phyloP scores from a whole-genome alignment of 2,888 invertebrate genomes.

The Phlogophora meticulosa region DNA sequence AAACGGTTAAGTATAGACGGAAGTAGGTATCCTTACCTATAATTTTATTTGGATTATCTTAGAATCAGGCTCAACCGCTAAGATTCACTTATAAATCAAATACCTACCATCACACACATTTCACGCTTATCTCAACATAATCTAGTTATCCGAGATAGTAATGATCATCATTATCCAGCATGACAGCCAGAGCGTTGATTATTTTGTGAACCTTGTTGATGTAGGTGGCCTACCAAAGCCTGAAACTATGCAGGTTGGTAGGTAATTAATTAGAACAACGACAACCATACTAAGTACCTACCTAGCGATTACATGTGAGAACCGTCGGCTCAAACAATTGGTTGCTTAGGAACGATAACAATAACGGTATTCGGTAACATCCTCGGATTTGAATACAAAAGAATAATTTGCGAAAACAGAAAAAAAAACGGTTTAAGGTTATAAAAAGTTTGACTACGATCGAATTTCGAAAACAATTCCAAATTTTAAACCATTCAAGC shows the following conservation, averaged over 20 bases:
- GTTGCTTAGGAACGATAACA: slow-evolving; percentile 52
- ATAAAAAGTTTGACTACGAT: background rate
- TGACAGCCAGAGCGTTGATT: background rate
- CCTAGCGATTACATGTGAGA: slow-evolving; percentile 49
- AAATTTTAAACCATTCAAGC: background rate
- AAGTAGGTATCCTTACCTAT: too few relatives aligned
- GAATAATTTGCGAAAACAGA: background rate
- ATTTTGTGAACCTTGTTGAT: background rate
- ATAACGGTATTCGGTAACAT: slow-evolving; percentile 21
- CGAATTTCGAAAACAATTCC: background rate
- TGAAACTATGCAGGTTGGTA: background rate
- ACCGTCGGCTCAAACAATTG: slow-evolving; percentile 55
- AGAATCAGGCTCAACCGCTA: too few relatives aligned
- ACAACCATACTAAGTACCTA: slow-evolving; percentile 7
- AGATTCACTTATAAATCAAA: too few relatives aligned
- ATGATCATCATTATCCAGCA: background rate
- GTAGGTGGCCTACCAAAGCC: background rate
- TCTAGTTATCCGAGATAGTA: background rate
- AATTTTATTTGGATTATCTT: too few relatives aligned
- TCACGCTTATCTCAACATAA: background rate
- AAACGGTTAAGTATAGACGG: too few relatives aligned
- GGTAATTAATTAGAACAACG: slow-evolving; percentile 19
- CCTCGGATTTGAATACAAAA: background rate
- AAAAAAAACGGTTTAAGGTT: background rate
- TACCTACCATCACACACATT: too few relatives aligned